Evolutionary conservation across 30 jellyfish, hydroid and myxozoan species (phyloP), one percentile per base, ranked within the genome.

Genomic region (Aurelia aurita): DNA sequence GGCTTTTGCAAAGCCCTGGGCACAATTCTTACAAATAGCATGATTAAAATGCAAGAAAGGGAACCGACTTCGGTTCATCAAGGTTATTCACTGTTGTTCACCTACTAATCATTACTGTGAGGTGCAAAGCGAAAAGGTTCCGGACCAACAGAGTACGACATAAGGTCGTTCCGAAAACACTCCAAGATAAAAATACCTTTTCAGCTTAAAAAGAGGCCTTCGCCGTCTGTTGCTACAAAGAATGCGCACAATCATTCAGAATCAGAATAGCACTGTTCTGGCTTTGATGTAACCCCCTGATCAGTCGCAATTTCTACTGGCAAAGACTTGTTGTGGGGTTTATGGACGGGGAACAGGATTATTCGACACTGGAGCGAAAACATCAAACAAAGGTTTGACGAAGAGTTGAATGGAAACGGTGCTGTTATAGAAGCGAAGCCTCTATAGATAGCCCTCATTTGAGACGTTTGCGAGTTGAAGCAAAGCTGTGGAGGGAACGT

Each of bases 101-200:
- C 22, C 83, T 45, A 25, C 67, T 44, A 63, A 83, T 69, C 87
- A 43, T 75, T 34, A 76, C 93, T 74, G 93, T 83, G 86, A 83
- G 55, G 86, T 69, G 20, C 83, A 58, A 44, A 72, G 76, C 35
- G 58, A 81, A 81, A 66, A 61, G 82, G 79, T 62, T 18, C 44
- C 87, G 61, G 72, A 19, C 15, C 23, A 35, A 43, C 59, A 76
- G 61, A 58, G 61, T 51, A 67, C 64, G 77, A 19, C 80, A 34
- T 32, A 55, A 55, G 67, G 29, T 55, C 67, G 67, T 55, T 3
- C 67, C 67, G 67, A 55, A 55, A 55, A 55, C 66, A 55, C 67
- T 19, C 67, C 67, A 27, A 55, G 25, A 55, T 68, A 68, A 29
- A 63, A 29, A 55, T 22, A 22, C 29, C 27, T 19, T 55, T 55